Base-by-base conservation (phyloP, 2,888 invertebrate genomes). In the Ramazzottius varieornatus region DNA sequence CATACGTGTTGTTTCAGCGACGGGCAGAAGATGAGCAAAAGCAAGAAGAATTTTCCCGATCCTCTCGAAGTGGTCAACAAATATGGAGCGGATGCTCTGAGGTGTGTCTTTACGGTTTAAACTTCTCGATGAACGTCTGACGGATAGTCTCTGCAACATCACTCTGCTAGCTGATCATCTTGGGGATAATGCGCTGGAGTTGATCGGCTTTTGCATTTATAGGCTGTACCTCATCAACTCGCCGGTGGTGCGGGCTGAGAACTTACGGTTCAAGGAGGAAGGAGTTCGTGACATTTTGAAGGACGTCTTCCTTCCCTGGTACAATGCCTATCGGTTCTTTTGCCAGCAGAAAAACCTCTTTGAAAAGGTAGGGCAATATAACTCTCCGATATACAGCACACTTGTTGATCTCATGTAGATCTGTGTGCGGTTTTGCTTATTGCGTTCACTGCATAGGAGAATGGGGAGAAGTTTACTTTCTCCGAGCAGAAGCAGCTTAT, bases 21-120 rank as follows among this genome's bases (percentile, higher is more conserved):
- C 80, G 98, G 98, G 0, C 91, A 93, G 75, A 99, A 99, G 78
- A 99, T 98, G 98, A 94, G 94, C 0, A 99, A 98, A 75, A 82
- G 96, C 33, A 94, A 94, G 78, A 91, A 94, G 76, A 98, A 98
- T 75, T 98, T 93, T 76, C 98, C 98, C 0, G 94, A 98, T 79
- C 96, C 98, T 0, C 80, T 91, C 78, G 85, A 87, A 71, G 75
- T 82, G 40, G 85, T 91, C 0, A 78, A 83, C 64, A 91, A 92
- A 75, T 94, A 88, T 75, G 96, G 98, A 1, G 94, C 96, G 0
- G 98, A 99, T 79, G 94, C 98, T 29, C 79, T 98, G 63, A 82
- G 96, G 74, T 77, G 64, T 65, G 67, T 46, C 24, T n/a, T 40
- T 32, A 64, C 64, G n/a, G n/a, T n/a, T n/a, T n/a, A n/a, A n/a